phyloP scores from a whole-genome alignment of 1,140 invertebrate genomes.

The Proctacanthus coquilletti region DNA sequence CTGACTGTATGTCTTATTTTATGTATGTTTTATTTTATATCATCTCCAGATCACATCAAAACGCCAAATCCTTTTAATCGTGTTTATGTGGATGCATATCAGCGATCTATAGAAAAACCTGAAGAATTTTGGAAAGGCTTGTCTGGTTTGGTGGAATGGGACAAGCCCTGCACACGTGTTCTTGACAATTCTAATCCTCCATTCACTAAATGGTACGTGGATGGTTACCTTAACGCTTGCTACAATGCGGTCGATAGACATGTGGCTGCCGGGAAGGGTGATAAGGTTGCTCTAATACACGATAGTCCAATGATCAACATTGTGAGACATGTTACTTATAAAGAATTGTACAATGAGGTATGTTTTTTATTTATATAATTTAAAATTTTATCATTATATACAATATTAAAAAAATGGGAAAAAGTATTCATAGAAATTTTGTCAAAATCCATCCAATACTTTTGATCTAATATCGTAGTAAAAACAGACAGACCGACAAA shows the following conservation, averaged over 20 bases:
- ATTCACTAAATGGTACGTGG: constrained; percentile 83
- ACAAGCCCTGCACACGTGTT: constrained; percentile 63
- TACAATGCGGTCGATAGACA: constrained; percentile 88
- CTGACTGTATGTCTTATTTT: too few relatives aligned
- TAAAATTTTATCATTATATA: not conserved
- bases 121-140: constrained; percentile 78
- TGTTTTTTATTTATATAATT: too few relatives aligned
- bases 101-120: constrained; percentile 54
- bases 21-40: too few relatives aligned
- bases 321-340: constrained; percentile 61
- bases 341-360: constrained; percentile 61
- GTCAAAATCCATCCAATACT: not conserved
- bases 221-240: constrained; percentile 81
- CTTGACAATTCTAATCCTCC: constrained; percentile 68
- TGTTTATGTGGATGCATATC: constrained; percentile 48
- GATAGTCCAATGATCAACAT: constrained; percentile 75
- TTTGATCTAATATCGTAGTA: too few relatives aligned
- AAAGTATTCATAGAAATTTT: not conserved
- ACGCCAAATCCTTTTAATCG: constrained; percentile 16
- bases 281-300: constrained; percentile 69
- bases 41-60: too few relatives aligned
- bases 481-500: too few relatives aligned
- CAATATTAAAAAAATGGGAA: too few relatives aligned
- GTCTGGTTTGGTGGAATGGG: constrained; percentile 58
- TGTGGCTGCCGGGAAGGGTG: constrained; percentile 59